A percentile compares a stretch with the other conserved stretches of the same genome.
Conservation (phyloP, 2,113 vertebrate genomes). For the Scartelaos histophorus region DNA sequence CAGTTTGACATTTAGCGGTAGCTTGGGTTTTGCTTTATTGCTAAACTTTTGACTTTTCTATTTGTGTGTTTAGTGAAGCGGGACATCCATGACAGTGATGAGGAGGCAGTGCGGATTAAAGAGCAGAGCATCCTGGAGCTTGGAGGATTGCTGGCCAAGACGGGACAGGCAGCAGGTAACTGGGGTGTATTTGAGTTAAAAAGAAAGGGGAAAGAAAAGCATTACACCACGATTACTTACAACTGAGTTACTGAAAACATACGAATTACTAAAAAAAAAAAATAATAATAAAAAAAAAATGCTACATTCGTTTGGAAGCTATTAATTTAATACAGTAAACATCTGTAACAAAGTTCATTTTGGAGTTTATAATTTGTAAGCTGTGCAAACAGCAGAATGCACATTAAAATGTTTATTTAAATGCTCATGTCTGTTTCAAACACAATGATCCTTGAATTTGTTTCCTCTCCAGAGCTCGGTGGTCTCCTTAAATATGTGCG, state of each 20-base stretch:
- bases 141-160: conserved; percentile 91
- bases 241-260: too few relatives aligned
- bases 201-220: background rate
- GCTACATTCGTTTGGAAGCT: too few relatives aligned
- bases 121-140: conserved; percentile 98
- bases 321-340: too few relatives aligned
- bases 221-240: too few relatives aligned
- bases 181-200: background rate
- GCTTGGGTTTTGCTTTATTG: background rate
- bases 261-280: too few relatives aligned
- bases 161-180: conserved; percentile 93
- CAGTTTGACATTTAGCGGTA: background rate
- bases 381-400: too few relatives aligned
- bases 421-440: background rate
- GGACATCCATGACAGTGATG: conserved; percentile 92
- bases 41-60: background rate
- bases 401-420: background rate
- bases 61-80: conserved; percentile 85
- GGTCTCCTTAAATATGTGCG: conserved; percentile 91
- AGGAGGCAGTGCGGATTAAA: conserved; percentile 93
- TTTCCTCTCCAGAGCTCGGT: conserved; percentile 81
- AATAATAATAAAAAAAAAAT: too few relatives aligned
- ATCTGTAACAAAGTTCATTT: too few relatives aligned
- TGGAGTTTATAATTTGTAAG: too few relatives aligned
- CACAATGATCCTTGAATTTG: background rate